Conservation (phyloP, 2,888 invertebrate genomes). For the Drosophila kokeensis region DNA sequence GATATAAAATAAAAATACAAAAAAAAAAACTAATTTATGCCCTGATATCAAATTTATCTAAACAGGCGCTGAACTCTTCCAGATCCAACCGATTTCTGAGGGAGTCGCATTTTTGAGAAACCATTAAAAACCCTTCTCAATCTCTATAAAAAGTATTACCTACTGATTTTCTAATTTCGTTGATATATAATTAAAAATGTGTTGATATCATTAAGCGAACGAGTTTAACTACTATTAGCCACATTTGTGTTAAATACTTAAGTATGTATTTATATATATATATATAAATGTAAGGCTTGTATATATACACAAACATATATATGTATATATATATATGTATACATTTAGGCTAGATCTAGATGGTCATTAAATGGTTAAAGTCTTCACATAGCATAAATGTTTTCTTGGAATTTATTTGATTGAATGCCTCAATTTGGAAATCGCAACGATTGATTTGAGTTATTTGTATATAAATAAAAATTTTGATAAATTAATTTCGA, state of each 20-base stretch:
- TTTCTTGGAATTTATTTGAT: slow-evolving; percentile 52
- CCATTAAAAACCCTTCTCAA: slow-evolving; percentile 45
- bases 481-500: slow-evolving; percentile 10
- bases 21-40: slow-evolving; percentile 41
- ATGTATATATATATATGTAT: slow-evolving; percentile 28
- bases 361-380: slow-evolving; percentile 23
- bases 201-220: slow-evolving; percentile 35
- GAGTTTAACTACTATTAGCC: slow-evolving; percentile 58
- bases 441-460: slow-evolving; percentile 49
- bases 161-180: slow-evolving; percentile 62
- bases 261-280: slow-evolving; percentile 49
- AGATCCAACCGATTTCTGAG: slow-evolving; percentile 70
- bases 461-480: slow-evolving; percentile 35
- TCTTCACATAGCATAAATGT: slow-evolving; percentile 52
- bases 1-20: slow-evolving; percentile 1
- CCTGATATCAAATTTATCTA: slow-evolving; percentile 69
- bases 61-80: slow-evolving; percentile 80
- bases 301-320: slow-evolving; percentile 47
- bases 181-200: slow-evolving; percentile 19
- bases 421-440: slow-evolving; percentile 42
- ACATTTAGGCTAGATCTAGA: slow-evolving; percentile 12
- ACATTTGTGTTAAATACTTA: slow-evolving; percentile 55
- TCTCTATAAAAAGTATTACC: slow-evolving; percentile 73
- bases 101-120: slow-evolving; percentile 81
- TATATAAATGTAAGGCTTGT: slow-evolving; percentile 56